Conservation (phyloP, 2,888 invertebrate species). For the Thecophora atra region DNA sequence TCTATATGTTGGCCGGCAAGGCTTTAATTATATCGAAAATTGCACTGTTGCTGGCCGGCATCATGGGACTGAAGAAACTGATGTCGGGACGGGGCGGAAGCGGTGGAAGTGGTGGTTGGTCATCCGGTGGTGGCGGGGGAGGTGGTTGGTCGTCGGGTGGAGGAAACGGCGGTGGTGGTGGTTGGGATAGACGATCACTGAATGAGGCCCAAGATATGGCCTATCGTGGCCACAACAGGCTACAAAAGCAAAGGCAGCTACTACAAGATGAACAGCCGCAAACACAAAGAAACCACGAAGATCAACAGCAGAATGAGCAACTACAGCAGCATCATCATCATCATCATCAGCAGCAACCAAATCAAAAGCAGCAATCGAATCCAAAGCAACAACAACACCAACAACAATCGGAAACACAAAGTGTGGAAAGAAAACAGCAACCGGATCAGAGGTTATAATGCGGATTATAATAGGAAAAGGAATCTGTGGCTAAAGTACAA, state of each 20-base stretch:
- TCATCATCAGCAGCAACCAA: constrained; percentile 21
- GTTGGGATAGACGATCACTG: constrained; percentile 78
- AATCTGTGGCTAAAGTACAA: background rate
- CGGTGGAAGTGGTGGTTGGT: constrained; percentile 66
- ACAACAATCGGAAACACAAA: too few relatives aligned
- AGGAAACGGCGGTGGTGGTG: constrained; percentile 70
- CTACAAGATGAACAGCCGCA: constrained; percentile 26
- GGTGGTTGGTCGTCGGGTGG: constrained; percentile 65
- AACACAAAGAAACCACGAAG: constrained; percentile 42
- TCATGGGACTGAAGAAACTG: constrained; percentile 84
- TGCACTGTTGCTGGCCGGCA: constrained; percentile 81
- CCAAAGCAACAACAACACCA: constrained; percentile 20
- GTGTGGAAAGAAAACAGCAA: background rate
- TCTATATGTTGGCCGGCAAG: constrained; percentile 85
- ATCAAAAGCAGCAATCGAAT: constrained; percentile 22
- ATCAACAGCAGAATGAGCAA: constrained; percentile 40
- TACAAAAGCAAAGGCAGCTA: constrained; percentile 45
- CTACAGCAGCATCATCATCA: constrained; percentile 23
- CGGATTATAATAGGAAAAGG: background rate
- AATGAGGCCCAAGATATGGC: constrained; percentile 74
- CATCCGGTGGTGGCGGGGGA: constrained; percentile 66
- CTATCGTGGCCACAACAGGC: constrained; percentile 73
- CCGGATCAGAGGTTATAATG: constrained; percentile 41
- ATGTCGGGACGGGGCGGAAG: constrained; percentile 74
- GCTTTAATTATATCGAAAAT: constrained; percentile 84